Evolutionary conservation across 2,113 vertebrate species (phyloP).

Genomic region (Mesocricetus auratus): DNA sequence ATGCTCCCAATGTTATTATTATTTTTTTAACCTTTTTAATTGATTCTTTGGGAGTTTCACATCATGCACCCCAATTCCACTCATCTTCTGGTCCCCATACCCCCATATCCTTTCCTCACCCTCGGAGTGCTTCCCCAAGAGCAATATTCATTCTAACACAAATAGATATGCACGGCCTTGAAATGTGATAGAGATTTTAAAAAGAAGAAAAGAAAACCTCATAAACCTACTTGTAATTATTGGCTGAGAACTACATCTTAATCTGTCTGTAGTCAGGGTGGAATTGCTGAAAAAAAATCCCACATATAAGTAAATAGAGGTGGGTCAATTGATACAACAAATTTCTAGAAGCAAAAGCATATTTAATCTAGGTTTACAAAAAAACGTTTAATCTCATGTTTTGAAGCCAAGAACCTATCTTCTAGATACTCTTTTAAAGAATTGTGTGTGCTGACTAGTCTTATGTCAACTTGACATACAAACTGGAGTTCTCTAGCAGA

Average conservation of each 20-base stretch:
- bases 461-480: background rate
- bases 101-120: background rate
- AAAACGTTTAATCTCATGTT: background rate
- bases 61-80: background rate
- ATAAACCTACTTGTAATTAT: background rate
- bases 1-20: background rate
- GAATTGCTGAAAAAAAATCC: background rate
- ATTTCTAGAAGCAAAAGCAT: background rate
- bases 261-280: background rate
- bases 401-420: background rate
- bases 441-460: background rate
- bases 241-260: background rate
- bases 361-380: slow-evolving; percentile 3
- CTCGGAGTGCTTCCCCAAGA: background rate
- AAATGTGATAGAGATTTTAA: background rate
- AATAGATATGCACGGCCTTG: background rate
- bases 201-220: background rate
- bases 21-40: background rate
- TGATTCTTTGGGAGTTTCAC: background rate
- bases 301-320: background rate
- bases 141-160: background rate
- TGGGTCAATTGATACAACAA: background rate
- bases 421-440: slow-evolving; percentile 15
- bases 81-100: too few species aligned
- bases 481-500: background rate